Percentiles rank a stretch among this genome's conserved stretches.
These are phyloP conservation scores for Pachycephala philippinensis DNA, from an alignment of 2,113 vertebrate species.

Conservation along the genomic window DNA sequence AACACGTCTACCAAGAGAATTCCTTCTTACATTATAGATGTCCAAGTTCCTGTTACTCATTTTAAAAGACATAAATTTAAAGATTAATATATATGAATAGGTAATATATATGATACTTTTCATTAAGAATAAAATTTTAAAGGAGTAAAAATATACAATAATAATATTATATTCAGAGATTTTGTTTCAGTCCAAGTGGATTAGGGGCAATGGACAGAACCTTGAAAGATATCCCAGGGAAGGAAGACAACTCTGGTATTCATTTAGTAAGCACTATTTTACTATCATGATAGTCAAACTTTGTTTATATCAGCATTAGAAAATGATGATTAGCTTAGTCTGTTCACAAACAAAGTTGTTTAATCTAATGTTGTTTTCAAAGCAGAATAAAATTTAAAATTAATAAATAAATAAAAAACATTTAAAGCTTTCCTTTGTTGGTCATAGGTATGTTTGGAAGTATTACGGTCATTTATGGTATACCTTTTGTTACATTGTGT, in stretches of 20 bases:
- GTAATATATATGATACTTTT: background rate
- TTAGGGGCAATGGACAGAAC: background rate
- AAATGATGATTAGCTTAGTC: background rate
- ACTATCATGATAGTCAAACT: background rate
- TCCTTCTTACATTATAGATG: background rate
- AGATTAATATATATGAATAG: background rate
- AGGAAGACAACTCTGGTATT: background rate
- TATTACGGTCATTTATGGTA: background rate
- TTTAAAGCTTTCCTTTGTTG: background rate
- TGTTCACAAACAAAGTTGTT: background rate
- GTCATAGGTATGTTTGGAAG: background rate
- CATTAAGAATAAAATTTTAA: background rate
- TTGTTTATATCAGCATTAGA: background rate
- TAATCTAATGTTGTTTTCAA: background rate
- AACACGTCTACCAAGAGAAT: background rate
- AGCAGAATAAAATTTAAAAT: background rate
- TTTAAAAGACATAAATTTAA: background rate
- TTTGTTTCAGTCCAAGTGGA: background rate
- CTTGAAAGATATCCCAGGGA: background rate
- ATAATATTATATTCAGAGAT: background rate
- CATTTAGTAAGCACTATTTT: background rate
- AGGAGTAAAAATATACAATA: background rate
- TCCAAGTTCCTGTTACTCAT: background rate
- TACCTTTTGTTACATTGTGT: background rate
- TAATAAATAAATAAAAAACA: background rate